phyloP scores from a whole-genome alignment of 2,797 vertebrate species.

The Hemibagrus guttatus region DNA sequence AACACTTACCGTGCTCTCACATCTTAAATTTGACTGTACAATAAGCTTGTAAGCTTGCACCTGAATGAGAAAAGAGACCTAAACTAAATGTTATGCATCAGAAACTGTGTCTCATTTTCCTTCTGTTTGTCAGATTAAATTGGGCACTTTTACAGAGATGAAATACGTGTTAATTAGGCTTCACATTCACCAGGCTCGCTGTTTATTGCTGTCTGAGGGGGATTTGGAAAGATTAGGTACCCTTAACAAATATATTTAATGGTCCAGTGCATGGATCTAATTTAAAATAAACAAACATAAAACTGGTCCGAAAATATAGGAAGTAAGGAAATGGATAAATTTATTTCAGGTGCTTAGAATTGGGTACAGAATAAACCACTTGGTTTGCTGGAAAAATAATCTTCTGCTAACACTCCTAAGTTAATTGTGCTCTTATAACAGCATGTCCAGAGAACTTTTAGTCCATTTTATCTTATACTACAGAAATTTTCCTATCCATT shows the following conservation, averaged over 20 bases:
- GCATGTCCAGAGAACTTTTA: not conserved
- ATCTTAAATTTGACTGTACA: constrained; percentile 51
- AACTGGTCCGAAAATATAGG: not conserved
- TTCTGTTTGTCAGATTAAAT: constrained; percentile 55
- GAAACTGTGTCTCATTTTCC: constrained; percentile 46
- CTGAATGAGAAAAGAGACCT: constrained; percentile 30
- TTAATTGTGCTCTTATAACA: not conserved
- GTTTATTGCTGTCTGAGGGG: constrained; percentile 38
- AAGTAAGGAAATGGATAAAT: not conserved
- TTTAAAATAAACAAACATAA: constrained; percentile 25
- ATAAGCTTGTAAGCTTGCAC: constrained; percentile 49
- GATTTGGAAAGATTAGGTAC: constrained; percentile 39
- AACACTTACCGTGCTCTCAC: constrained; percentile 33
- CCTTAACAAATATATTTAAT: constrained; percentile 29
- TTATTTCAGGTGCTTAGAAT: not conserved
- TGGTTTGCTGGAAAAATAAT: not conserved
- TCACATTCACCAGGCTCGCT: constrained; percentile 30
- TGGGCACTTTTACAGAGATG: constrained; percentile 45
- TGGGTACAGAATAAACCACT: not conserved
- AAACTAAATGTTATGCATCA: constrained; percentile 50
- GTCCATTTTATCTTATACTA: not conserved
- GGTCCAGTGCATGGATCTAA: constrained; percentile 15
- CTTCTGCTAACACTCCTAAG: not conserved
- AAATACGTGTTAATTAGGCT: constrained; percentile 51
- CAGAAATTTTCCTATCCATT: not conserved